Conservation (phyloP, 92 coral and sea anemone genomes). For the Metridium senile region DNA sequence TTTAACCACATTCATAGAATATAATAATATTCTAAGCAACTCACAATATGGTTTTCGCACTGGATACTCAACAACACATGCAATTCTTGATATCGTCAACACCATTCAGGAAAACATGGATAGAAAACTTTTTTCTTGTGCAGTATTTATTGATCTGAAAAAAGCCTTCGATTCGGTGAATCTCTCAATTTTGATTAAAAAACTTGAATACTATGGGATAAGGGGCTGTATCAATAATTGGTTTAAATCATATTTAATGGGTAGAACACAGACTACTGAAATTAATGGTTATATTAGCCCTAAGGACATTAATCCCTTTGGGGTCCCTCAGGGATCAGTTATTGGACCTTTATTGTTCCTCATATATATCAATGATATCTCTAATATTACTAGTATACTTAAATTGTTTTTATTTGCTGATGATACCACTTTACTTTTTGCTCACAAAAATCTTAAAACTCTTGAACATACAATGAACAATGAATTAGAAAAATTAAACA, state of each 20-base stretch:
- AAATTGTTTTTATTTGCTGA: slow-evolving; percentile 49
- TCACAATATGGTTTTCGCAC: slow-evolving; percentile 45
- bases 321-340: slow-evolving; percentile 51
- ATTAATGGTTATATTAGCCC: slow-evolving; percentile 4
- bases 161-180: slow-evolving; percentile 31
- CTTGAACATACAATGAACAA: slow-evolving; percentile 34
- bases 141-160: slow-evolving; percentile 31
- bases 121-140: slow-evolving; percentile 39
- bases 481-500: slow-evolving; percentile 28
- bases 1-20: slow-evolving; percentile 20
- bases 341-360: slow-evolving; percentile 52
- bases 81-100: slow-evolving; percentile 28
- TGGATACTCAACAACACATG: slow-evolving; percentile 19
- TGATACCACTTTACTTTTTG: slow-evolving; percentile 49
- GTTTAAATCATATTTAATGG: slow-evolving; percentile 38
- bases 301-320: slow-evolving; percentile 14
- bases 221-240: slow-evolving; percentile 35
- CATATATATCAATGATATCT: slow-evolving; percentile 49
- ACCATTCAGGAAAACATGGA: slow-evolving; percentile 41
- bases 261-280: slow-evolving; percentile 37
- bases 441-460: slow-evolving; percentile 35
- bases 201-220: slow-evolving; percentile 25
- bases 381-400: slow-evolving; percentile 21
- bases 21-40: slow-evolving; percentile 27
- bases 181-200: slow-evolving; percentile 15